These are phyloP conservation scores for Notodonta dromedarius DNA, from an alignment of 2,888 invertebrate species.

Conservation along the genomic window DNA sequence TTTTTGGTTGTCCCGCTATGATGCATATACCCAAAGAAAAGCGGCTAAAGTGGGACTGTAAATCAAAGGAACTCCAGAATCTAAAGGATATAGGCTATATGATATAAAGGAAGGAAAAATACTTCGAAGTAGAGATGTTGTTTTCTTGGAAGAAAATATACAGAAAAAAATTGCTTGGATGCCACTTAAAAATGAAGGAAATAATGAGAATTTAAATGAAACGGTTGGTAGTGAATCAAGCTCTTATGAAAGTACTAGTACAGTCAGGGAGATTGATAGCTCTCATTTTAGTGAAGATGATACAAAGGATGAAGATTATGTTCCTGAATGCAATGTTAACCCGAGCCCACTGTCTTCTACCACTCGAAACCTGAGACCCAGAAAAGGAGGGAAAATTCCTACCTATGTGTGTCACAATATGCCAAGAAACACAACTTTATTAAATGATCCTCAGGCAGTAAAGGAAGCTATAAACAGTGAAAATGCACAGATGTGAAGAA, in stretches of 20 bases:
- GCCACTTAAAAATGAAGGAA: not conserved
- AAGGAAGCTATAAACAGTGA: not conserved
- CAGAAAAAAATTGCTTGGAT: not conserved
- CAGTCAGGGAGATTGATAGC: too few species aligned
- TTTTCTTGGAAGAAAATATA: conserved; percentile 6
- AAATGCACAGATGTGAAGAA: not conserved
- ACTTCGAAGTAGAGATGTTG: conserved; percentile 9
- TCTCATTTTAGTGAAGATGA: too few species aligned
- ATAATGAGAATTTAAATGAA: not conserved
- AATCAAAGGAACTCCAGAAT: not conserved
- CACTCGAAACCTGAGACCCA: too few species aligned
- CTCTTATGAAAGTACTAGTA: too few species aligned
- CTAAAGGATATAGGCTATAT: conserved; percentile 4
- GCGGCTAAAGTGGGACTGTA: conserved; percentile 4
- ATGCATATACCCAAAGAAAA: conserved; percentile 8
- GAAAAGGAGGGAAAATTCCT: not conserved
- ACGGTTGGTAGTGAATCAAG: not conserved
- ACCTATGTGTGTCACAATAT: not conserved
- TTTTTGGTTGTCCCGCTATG: conserved; percentile 7
- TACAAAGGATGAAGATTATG: too few species aligned
- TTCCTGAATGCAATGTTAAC: too few species aligned
- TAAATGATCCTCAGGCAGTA: not conserved
- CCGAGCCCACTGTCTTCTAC: too few species aligned
- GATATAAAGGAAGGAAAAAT: not conserved
- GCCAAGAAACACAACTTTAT: not conserved